Evolutionary conservation across 1,140 invertebrate genomes (phyloP).

Genomic region (Bombyx mori): DNA sequence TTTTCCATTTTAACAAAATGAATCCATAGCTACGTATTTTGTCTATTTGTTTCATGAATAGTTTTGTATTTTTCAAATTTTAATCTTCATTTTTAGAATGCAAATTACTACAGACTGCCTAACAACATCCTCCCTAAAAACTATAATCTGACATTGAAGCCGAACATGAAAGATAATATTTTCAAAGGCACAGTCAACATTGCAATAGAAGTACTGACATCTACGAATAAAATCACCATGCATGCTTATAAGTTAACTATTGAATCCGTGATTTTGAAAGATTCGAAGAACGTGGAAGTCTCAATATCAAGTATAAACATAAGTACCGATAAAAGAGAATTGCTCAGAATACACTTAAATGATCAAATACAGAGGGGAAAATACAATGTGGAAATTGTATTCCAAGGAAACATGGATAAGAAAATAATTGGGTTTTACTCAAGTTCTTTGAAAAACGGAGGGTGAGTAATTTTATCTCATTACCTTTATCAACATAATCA

Average conservation of each 20-base stretch:
- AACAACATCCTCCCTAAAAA: constrained; percentile 38
- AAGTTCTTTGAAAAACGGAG: constrained; percentile 43
- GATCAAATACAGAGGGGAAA: constrained; percentile 18
- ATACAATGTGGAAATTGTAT: constrained; percentile 36
- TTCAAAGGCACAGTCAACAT: constrained; percentile 47
- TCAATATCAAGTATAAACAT: constrained; percentile 14
- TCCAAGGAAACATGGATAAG: constrained; percentile 43
- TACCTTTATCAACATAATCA: not conserved
- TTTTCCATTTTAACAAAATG: not conserved
- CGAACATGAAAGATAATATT: constrained; percentile 34
- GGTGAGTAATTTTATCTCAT: constrained; percentile 35
- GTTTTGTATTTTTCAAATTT: not conserved
- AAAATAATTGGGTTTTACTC: constrained; percentile 57
- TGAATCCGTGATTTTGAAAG: constrained; percentile 20
- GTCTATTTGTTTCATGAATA: not conserved
- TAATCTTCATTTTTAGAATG: constrained; percentile 26
- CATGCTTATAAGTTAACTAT: constrained; percentile 46
- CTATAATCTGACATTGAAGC: constrained; percentile 43
- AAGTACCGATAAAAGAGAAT: constrained; percentile 27
- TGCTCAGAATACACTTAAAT: constrained; percentile 33
- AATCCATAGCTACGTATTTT: not conserved
- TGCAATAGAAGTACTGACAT: constrained; percentile 25
- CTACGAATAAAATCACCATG: constrained; percentile 32
- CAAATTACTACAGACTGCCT: constrained; percentile 39
- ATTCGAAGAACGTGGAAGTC: constrained; percentile 19